Base-by-base conservation (phyloP, 2,888 invertebrate species). In the Rotaria sp. region DNA sequence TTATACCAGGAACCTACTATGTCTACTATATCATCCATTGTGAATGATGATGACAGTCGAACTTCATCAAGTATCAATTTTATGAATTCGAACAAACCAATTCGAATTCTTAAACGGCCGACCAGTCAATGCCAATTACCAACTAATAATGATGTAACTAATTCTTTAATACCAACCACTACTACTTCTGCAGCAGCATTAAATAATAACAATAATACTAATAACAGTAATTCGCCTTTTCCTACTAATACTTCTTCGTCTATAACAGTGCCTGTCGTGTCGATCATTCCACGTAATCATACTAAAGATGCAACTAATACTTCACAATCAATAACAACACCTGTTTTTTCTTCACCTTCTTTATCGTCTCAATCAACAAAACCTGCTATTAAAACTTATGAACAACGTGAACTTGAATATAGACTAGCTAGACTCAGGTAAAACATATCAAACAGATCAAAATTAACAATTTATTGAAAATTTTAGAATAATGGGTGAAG, bases 401-500 rank as follows among this genome's bases (percentile, higher is more conserved):
- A 80, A 45, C 80, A 80, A 80, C 80, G 80, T 80, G 80, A 80
- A 80, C 45, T 41, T 13, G 80, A 41, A 80, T 80, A 80, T 45
- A 24, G 80, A 45, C 26, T 80, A 41, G 80, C 80, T 4, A 24
- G 80, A n/a, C 45, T 80, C 7, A 80, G 80, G 80, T 80, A 80
- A 67, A 35, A 30, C n/a, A 15, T 5, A 15, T 30, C 15, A 13
- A 18, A n/a, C 15, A 67, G 35, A 38, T 67, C 35, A 55, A 55
- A 26, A 15, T 15, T 1, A 35, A 21, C 13, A 30, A 21, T 30
- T 3, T 21, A 2, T 59, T n/a, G 3, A 59, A 67, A 30, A 18
- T 67, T 67, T 67, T 67, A 67, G 67, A 30, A 67, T 67, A 18
- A 67, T 67, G 67, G 67, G 67, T 18, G 67, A 67, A 67, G 67